Percentiles rank a stretch among this genome's conserved stretches.
Evolutionary conservation across 2,888 invertebrate species (phyloP).

Genomic region (Pseudolycoriella hygida): DNA sequence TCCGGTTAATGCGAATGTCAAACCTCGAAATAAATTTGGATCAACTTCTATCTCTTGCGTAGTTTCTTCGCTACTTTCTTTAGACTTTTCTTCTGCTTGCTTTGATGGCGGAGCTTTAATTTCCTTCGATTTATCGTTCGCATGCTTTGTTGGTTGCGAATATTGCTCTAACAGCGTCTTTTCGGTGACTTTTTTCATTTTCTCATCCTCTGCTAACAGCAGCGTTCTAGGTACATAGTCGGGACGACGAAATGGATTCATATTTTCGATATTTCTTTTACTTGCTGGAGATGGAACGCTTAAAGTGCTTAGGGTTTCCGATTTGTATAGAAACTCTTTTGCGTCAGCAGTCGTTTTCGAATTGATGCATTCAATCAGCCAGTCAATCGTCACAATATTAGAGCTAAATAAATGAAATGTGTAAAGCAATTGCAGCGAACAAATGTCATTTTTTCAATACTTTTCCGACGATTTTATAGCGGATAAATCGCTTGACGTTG

Average conservation of each 20-base stretch:
- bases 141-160: background rate
- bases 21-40: conserved; percentile 14
- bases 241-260: conserved; percentile 27
- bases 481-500: conserved; percentile 31
- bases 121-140: background rate
- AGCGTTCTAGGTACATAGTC: conserved; percentile 14
- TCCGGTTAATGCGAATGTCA: conserved; percentile 28
- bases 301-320: background rate
- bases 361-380: conserved; percentile 59
- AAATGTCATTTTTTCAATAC: too few species aligned
- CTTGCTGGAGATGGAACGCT: conserved; percentile 38
- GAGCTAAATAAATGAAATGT: conserved; percentile 27
- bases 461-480: conserved; percentile 15
- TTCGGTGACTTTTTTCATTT: background rate
- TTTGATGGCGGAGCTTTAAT: background rate
- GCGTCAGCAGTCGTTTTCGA: conserved; percentile 38
- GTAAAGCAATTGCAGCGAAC: background rate
- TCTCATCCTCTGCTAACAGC: conserved; percentile 5
- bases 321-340: conserved; percentile 23
- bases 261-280: conserved; percentile 32
- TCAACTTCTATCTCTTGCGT: background rate
- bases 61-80: background rate
- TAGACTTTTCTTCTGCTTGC: background rate
- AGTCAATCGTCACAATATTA: conserved; percentile 45
- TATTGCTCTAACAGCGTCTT: too few species aligned